Evolutionary conservation across 1,140 invertebrate species (phyloP).

Genomic region (Drosophila novamexicana): DNA sequence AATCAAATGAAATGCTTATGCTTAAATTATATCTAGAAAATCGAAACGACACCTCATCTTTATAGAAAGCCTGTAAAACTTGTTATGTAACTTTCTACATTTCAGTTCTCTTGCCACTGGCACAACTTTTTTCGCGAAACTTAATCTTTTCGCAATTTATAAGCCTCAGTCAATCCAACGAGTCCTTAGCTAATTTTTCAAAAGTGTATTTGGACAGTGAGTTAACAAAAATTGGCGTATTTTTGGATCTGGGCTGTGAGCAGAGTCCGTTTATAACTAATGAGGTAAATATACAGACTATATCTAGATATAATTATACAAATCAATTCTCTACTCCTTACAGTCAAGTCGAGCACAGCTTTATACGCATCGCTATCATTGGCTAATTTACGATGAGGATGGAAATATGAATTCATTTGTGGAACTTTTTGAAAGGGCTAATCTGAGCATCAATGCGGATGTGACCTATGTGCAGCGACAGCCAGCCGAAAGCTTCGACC

Average conservation of each 20-base stretch:
- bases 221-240: constrained; percentile 53
- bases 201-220: constrained; percentile 59
- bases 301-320: background rate
- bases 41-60: too few species aligned
- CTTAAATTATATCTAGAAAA: too few species aligned
- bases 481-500: background rate
- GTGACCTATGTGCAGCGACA: constrained; percentile 42
- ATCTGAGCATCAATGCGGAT: constrained; percentile 72
- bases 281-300: constrained; percentile 30
- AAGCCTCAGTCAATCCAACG: constrained; percentile 37
- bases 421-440: constrained; percentile 44
- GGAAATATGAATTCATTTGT: constrained; percentile 47
- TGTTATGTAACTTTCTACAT: background rate
- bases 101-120: constrained; percentile 42
- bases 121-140: constrained; percentile 40
- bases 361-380: constrained; percentile 59
- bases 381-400: constrained; percentile 65
- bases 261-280: constrained; percentile 47
- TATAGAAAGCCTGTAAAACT: too few species aligned
- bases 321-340: background rate
- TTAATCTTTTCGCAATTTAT: constrained; percentile 62
- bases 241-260: constrained; percentile 65
- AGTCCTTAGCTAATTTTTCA: constrained; percentile 38
- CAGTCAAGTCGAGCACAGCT: constrained; percentile 60
- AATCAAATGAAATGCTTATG: background rate